These are phyloP conservation scores for Zoanthus solanderi DNA, from an alignment of 92 coral and sea anemone species.

Conservation along the genomic window DNA sequence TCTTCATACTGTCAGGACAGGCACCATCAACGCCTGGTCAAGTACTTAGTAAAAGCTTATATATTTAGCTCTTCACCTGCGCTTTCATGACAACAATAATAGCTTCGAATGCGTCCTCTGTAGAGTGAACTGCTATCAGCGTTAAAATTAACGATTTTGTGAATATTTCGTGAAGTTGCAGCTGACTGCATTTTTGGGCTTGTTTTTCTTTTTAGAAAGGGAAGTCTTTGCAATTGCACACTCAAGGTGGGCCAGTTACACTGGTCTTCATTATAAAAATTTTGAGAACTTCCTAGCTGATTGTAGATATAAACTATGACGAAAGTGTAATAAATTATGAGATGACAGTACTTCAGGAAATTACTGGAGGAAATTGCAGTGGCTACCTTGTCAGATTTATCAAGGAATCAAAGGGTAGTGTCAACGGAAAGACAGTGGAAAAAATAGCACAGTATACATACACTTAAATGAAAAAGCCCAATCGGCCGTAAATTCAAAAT, in stretches of 20 bases:
- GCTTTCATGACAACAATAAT: slow-evolving; percentile 91
- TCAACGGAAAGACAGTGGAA: slow-evolving; percentile 88
- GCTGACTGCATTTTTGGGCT: slow-evolving; percentile 39
- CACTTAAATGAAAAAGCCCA: slow-evolving; percentile 93
- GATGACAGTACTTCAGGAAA: slow-evolving; percentile 99
- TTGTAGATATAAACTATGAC: slow-evolving; percentile 98
- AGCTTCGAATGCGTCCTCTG: slow-evolving; percentile 82
- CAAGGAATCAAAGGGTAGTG: slow-evolving; percentile 95
- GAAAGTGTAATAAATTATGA: slow-evolving; percentile 97
- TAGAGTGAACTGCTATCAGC: slow-evolving; percentile 66
- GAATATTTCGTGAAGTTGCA: slow-evolving; percentile 35
- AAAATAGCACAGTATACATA: slow-evolving; percentile 94
- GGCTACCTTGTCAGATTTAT: slow-evolving; percentile 99
- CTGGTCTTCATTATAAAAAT: slow-evolving; percentile 67
- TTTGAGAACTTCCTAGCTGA: slow-evolving; percentile 77
- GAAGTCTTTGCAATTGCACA: slow-evolving; percentile 33
- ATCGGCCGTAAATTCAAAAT: slow-evolving; percentile 76
- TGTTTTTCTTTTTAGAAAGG: slow-evolving; percentile 2
- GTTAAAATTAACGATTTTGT: slow-evolving; percentile 39
- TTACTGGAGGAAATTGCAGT: slow-evolving; percentile 99
- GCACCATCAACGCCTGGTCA: slow-evolving; percentile 89
- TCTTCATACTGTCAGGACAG: slow-evolving; percentile 78
- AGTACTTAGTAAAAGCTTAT: slow-evolving; percentile 89
- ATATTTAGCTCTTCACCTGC: slow-evolving; percentile 88
- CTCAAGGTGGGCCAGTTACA: slow-evolving; percentile 35